Evolutionary conservation across 1,140 invertebrate species (phyloP).

Genomic region (Oscheius sp.): DNA sequence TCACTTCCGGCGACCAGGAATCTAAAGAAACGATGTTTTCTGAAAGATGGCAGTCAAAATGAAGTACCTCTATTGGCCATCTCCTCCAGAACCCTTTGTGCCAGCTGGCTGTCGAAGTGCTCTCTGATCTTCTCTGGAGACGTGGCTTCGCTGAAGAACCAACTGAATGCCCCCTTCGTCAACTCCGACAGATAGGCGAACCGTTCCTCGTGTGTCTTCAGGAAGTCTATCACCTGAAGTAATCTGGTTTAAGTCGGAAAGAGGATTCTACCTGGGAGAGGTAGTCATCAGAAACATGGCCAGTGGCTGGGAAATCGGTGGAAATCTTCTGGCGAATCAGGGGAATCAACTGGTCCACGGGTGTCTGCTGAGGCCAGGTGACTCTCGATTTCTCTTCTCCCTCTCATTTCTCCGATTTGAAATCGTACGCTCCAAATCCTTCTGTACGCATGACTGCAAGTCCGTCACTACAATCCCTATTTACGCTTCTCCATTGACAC

Average conservation of each 20-base stretch:
- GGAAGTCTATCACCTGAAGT: constrained; percentile 47
- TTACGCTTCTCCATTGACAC: no score
- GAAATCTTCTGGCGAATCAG: not conserved
- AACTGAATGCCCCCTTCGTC: constrained; percentile 42
- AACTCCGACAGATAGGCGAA: constrained; percentile 44
- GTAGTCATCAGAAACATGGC: not conserved
- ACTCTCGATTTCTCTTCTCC: no score
- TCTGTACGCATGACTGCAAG: no score
- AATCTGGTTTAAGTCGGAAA: constrained; percentile 35
- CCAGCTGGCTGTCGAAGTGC: constrained; percentile 1
- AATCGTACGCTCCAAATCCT: no score
- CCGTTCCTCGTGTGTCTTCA: constrained; percentile 45
- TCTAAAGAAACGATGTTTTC: not conserved
- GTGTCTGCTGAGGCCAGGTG: constrained; percentile 10
- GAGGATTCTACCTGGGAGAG: not conserved
- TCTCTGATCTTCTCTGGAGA: constrained; percentile 24
- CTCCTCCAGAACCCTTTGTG: not conserved
- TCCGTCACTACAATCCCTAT: no score
- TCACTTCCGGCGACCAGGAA: not conserved
- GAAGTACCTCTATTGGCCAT: not conserved
- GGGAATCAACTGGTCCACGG: not conserved
- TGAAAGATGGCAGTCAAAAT: not conserved
- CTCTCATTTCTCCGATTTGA: no score
- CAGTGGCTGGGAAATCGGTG: not conserved
- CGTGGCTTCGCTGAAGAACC: constrained; percentile 43